Percentiles rank a stretch among this genome's conserved stretches.
Conservation (phyloP, 2,888 invertebrate genomes). For the Petrolisthes manimaculis region DNA sequence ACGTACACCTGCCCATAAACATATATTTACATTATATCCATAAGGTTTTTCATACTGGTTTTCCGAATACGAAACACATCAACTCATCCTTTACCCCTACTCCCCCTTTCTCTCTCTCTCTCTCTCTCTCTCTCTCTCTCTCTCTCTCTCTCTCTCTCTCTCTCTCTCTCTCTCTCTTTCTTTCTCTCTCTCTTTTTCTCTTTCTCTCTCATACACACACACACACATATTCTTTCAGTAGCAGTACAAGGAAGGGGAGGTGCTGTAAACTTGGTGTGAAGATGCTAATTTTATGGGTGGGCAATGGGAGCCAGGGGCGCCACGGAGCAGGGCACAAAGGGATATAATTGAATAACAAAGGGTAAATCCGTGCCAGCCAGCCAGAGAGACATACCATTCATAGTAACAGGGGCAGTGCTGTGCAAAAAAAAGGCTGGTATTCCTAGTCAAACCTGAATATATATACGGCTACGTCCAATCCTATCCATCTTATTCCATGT, state of each 20-base stretch:
- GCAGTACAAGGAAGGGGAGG: background rate
- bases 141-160: background rate
- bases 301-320: constrained; percentile 18
- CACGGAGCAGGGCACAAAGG: constrained; percentile 22
- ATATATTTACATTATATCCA: too few species aligned
- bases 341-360: constrained; percentile 31
- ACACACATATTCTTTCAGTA: background rate
- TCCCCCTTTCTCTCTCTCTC: background rate
- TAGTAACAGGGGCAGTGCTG: background rate
- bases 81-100: background rate
- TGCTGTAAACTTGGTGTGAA: background rate
- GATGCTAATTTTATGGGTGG: constrained; percentile 31
- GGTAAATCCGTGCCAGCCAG: constrained; percentile 21
- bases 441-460: too few species aligned
- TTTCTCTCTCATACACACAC: background rate
- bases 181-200: background rate
- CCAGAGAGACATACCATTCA: background rate
- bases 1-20: too few species aligned
- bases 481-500: too few species aligned
- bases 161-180: background rate
- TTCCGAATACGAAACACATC: background rate
- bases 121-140: constrained; percentile 1
- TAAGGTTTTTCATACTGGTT: too few species aligned
- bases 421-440: too few species aligned
- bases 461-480: too few species aligned